A percentile compares a stretch with the other conserved stretches of the same genome.
Evolutionary conservation across 1,140 invertebrate species (phyloP).

Genomic region (Hyphantria cunea): DNA sequence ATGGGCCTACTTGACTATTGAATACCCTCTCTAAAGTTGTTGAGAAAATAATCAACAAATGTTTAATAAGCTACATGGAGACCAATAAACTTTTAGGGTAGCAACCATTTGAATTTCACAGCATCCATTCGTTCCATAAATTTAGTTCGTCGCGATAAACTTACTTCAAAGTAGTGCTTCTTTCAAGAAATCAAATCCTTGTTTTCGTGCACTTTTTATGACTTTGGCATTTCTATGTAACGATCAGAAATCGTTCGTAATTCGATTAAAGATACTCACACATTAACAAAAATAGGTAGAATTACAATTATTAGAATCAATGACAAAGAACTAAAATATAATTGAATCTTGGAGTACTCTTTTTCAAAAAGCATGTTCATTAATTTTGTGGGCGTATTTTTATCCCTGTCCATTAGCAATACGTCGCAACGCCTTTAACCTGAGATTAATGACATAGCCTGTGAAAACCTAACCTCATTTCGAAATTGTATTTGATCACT

Average conservation of each 20-base stretch:
- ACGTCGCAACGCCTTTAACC: conserved; percentile 56
- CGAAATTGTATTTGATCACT: conserved; percentile 40
- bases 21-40: background rate
- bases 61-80: too few species aligned
- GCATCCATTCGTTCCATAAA: too few species aligned
- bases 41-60: background rate
- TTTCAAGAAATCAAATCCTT: too few species aligned
- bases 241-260: too few species aligned
- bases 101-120: too few species aligned
- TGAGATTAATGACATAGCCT: conserved; percentile 61
- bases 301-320: background rate
- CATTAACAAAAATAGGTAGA: too few species aligned
- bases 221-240: too few species aligned
- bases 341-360: conserved; percentile 11
- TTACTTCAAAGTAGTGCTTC: too few species aligned
- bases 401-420: conserved; percentile 67
- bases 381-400: conserved; percentile 66
- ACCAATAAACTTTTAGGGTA: too few species aligned
- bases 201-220: too few species aligned
- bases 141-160: too few species aligned
- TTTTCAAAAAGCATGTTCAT: conserved; percentile 50
- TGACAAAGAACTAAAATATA: conserved; percentile 1
- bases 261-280: too few species aligned
- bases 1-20: background rate
- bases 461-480: conserved; percentile 51